These are phyloP conservation scores for Harpagifer antarcticus DNA, from an alignment of 2,797 vertebrate species.

Conservation along the genomic window DNA sequence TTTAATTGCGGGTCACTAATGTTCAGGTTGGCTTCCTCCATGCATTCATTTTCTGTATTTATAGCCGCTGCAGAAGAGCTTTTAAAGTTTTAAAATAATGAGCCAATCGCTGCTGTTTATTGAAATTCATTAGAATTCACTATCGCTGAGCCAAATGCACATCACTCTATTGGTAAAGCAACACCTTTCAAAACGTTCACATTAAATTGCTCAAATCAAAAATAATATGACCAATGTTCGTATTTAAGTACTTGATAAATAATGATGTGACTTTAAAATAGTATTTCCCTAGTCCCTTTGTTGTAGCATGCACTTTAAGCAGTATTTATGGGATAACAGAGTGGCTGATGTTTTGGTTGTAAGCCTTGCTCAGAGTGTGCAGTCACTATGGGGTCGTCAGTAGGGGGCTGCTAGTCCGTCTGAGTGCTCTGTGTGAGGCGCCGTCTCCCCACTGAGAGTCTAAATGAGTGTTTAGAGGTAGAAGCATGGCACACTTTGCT, in stretches of 20 bases:
- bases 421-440: constrained; percentile 43
- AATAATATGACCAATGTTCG: background rate
- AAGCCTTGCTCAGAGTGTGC: constrained; percentile 24
- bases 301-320: background rate
- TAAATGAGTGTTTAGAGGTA: constrained; percentile 68
- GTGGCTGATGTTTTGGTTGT: constrained; percentile 39
- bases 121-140: background rate
- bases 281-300: background rate
- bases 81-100: constrained; percentile 3
- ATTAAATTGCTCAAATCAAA: background rate
- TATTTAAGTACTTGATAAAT: background rate
- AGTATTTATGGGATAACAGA: constrained; percentile 28
- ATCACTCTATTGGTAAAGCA: background rate
- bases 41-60: constrained; percentile 30
- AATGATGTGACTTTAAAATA: background rate
- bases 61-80: constrained; percentile 5
- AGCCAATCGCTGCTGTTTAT: constrained; percentile 5
- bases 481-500: constrained; percentile 43
- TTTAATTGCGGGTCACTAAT: constrained; percentile 21
- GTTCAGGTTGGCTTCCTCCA: constrained; percentile 1
- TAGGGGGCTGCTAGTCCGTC: constrained; percentile 51
- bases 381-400: constrained; percentile 38
- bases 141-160: background rate
- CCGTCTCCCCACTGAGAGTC: constrained; percentile 32
- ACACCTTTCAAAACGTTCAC: background rate